Conservation (phyloP, 2,888 invertebrate genomes). For the Galeopsomyia nigrocyanea region DNA sequence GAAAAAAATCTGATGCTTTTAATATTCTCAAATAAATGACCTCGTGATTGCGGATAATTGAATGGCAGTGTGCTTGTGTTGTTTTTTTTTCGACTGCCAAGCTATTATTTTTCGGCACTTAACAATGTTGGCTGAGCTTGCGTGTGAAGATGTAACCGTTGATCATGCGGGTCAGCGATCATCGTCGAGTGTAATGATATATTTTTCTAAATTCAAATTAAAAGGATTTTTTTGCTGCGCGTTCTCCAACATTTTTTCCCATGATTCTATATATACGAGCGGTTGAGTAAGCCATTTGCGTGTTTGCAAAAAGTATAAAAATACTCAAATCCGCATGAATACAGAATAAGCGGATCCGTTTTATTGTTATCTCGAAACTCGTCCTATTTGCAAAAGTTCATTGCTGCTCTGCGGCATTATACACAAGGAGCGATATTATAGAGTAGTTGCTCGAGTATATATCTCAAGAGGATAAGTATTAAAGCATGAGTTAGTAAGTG, state of each 20-base stretch:
- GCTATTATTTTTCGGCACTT: conserved; percentile 20
- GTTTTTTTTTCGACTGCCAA: neutral
- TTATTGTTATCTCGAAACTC: no score
- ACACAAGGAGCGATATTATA: no score
- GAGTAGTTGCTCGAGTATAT: neutral
- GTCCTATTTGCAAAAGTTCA: no score
- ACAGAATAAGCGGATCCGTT: no score
- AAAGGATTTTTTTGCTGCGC: conserved; percentile 25
- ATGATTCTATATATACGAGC: no score
- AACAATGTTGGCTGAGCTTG: neutral
- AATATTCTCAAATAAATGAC: conserved; percentile 39
- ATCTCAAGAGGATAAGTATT: conserved; percentile 33
- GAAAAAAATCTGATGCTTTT: conserved; percentile 35
- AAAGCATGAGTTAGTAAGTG: conserved; percentile 22
- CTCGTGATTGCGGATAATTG: conserved; percentile 32
- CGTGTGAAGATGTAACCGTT: no score
- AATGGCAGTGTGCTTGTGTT: neutral
- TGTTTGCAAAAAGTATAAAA: no score
- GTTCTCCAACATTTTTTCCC: no score
- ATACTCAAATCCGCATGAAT: no score
- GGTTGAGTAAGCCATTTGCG: no score
- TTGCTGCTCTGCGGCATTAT: no score
- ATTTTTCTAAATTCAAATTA: conserved; percentile 24
- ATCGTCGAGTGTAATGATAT: conserved; percentile 31
- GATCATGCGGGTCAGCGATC: neutral